Evolutionary conservation across 2,888 invertebrate species (phyloP).

Genomic region (Abrostola triplasia): DNA sequence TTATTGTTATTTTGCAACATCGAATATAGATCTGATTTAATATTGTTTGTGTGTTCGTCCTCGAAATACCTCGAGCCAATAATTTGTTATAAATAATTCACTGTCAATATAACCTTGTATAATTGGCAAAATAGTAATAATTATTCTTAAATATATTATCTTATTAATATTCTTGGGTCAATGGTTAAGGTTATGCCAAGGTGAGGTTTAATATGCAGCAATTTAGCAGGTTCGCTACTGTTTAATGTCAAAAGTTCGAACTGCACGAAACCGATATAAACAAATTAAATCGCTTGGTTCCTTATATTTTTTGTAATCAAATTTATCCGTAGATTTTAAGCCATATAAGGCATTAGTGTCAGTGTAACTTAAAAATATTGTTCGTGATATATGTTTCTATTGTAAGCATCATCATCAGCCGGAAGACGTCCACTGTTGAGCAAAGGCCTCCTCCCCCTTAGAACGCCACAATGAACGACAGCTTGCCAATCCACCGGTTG

Average conservation of each 20-base stretch:
- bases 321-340: too few species aligned
- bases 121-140: slow-evolving; percentile 11
- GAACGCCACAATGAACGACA: too few species aligned
- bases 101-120: slow-evolving; percentile 24
- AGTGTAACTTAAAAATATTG: too few species aligned
- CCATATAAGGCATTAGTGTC: too few species aligned
- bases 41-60: not conserved
- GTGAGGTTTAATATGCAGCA: slow-evolving; percentile 9
- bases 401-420: too few species aligned
- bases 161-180: slow-evolving; percentile 23
- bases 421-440: too few species aligned
- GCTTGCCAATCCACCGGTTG: too few species aligned
- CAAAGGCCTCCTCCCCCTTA: too few species aligned
- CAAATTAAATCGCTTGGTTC: too few species aligned
- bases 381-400: too few species aligned
- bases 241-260: slow-evolving; percentile 11
- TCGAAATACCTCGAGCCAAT: not conserved
- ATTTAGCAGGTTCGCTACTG: slow-evolving; percentile 15
- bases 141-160: slow-evolving; percentile 9
- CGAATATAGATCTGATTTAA: not conserved
- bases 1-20: not conserved
- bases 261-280: too few species aligned
- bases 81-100: slow-evolving; percentile 10
- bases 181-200: slow-evolving; percentile 39
- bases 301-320: too few species aligned